Evolutionary conservation across 1,140 invertebrate genomes (phyloP).

Genomic region (Protaetia brevitarsis): DNA sequence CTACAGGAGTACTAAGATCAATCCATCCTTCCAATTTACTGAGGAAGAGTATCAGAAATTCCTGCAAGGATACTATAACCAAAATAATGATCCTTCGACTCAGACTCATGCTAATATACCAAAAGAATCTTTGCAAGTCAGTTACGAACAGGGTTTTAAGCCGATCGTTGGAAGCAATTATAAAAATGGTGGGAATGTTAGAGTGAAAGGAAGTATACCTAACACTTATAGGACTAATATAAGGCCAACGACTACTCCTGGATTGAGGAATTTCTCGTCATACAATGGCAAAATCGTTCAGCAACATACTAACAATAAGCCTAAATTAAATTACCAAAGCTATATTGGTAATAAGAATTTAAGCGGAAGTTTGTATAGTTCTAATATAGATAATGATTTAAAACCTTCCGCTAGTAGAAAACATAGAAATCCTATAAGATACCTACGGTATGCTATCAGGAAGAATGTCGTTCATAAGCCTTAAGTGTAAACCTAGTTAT

Average conservation of each 20-base stretch:
- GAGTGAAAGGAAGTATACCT: background rate
- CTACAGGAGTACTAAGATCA: conserved; percentile 1
- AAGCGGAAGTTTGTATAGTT: background rate
- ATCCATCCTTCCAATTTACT: background rate
- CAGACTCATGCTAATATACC: background rate
- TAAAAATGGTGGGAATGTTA: background rate
- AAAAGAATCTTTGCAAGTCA: background rate
- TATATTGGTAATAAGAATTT: background rate
- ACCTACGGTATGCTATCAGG: background rate
- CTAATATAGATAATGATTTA: background rate
- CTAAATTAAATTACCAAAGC: background rate
- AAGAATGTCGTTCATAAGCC: background rate
- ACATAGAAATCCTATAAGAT: background rate
- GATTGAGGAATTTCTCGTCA: conserved; percentile 4
- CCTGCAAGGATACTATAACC: background rate
- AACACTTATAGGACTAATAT: conserved; percentile 13
- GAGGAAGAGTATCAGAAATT: conserved; percentile 21
- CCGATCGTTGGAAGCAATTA: background rate
- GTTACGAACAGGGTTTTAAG: background rate
- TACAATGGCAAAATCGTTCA: background rate
- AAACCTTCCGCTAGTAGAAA: background rate
- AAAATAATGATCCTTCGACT: background rate
- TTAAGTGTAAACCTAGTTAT: background rate
- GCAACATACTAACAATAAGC: background rate
- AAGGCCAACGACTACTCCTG: conserved; percentile 2